phyloP scores from a whole-genome alignment of 2,113 vertebrate species.

The Erinaceus europaeus region DNA sequence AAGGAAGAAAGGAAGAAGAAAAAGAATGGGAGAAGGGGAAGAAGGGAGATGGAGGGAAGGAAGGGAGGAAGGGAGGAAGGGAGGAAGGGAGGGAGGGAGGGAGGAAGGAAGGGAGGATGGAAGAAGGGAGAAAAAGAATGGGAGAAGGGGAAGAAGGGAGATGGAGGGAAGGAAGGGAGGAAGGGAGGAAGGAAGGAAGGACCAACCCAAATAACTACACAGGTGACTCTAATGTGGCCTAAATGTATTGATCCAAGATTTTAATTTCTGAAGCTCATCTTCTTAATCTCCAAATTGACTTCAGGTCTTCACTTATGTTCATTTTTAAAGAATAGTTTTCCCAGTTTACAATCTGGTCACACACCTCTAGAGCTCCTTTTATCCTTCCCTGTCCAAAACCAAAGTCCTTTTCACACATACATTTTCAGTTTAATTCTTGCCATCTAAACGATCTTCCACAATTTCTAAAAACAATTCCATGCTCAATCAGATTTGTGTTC shows the following conservation, averaged over 20 bases:
- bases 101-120: no score
- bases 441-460: slow-evolving; percentile 58
- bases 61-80: no score
- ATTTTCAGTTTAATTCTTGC: slow-evolving; percentile 54
- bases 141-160: no score
- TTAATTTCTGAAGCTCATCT: background rate
- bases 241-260: background rate
- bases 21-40: no score
- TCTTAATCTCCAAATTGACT: background rate
- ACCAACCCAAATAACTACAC: no score
- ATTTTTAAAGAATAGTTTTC: background rate
- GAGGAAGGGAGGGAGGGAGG: no score
- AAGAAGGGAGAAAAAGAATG: no score
- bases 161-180: no score
- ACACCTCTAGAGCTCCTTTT: background rate
- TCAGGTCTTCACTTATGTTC: background rate
- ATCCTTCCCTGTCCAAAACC: background rate
- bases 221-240: background rate
- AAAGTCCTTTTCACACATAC: background rate
- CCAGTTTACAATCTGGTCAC: background rate
- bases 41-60: no score
- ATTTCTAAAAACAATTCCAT: slow-evolving; percentile 80
- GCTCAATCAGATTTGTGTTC: slow-evolving; percentile 69
- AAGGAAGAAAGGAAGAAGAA: no score
- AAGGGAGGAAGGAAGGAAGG: no score